Conservation (phyloP, 1,140 invertebrate species). For the Arion vulgaris region DNA sequence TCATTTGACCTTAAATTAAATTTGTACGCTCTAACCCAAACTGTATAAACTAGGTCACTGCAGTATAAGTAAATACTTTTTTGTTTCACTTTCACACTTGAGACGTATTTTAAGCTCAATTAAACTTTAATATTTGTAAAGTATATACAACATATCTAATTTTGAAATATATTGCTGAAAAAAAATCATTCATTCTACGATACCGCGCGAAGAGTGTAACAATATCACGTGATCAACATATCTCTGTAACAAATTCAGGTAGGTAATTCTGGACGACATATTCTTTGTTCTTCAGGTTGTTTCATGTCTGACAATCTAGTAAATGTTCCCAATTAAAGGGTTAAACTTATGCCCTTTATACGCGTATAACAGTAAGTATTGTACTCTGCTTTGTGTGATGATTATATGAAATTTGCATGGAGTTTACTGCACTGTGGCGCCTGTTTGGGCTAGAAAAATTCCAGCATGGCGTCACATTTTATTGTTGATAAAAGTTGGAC, state of each 20-base stretch:
- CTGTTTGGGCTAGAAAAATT: constrained; percentile 22
- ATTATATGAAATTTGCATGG: neutral
- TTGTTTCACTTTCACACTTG: too few relatives aligned
- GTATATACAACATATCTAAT: too few relatives aligned
- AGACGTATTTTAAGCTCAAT: too few relatives aligned
- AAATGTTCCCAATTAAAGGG: neutral
- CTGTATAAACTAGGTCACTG: neutral
- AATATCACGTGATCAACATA: constrained; percentile 41
- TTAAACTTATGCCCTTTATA: neutral
- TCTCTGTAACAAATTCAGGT: constrained; percentile 37
- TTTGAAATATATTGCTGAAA: neutral
- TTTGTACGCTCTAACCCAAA: neutral
- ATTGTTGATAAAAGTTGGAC: neutral
- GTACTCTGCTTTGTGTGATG: neutral
- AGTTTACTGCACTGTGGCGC: neutral
- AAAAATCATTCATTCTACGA: neutral
- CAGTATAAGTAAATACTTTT: too few relatives aligned
- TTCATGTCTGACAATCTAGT: neutral
- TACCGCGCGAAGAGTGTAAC: constrained; percentile 37
- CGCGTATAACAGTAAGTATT: neutral
- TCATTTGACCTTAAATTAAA: neutral
- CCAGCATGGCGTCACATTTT: constrained; percentile 40
- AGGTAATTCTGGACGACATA: constrained; percentile 11
- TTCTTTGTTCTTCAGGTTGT: constrained; percentile 34
- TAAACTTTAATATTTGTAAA: too few relatives aligned